These are phyloP conservation scores for Centrocercus urophasianus DNA, from an alignment of 2,113 vertebrate genomes.

Conservation along the genomic window DNA sequence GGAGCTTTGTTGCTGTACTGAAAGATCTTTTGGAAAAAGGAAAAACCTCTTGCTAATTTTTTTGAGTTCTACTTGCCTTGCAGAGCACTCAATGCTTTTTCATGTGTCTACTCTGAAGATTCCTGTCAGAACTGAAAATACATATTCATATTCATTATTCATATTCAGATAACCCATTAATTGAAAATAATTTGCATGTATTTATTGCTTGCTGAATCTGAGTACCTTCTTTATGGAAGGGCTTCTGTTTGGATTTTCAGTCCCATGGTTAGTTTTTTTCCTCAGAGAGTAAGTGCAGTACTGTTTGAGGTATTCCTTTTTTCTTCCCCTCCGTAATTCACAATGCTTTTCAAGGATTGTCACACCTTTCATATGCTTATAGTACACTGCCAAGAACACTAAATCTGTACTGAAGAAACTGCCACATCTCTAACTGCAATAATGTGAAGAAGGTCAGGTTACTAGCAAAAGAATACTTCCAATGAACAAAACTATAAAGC, in stretches of 20 bases:
- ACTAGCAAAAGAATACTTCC: not conserved
- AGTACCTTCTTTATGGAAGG: not conserved
- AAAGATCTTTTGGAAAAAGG: not conserved
- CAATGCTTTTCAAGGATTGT: not conserved
- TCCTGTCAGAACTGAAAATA: not conserved
- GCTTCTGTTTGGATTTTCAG: not conserved
- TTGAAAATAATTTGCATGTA: not conserved
- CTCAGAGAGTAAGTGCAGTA: not conserved
- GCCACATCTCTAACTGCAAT: not conserved
- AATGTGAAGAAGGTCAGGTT: not conserved
- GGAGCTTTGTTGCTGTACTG: not conserved
- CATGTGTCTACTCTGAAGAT: not conserved
- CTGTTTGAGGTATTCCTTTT: not conserved
- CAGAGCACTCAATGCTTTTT: not conserved
- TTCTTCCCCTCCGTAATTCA: not conserved
- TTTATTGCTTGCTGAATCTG: not conserved
- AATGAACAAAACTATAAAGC: not conserved
- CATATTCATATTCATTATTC: not conserved
- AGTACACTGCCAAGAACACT: not conserved
- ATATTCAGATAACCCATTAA: not conserved
- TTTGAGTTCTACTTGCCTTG: not conserved
- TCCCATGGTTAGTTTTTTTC: not conserved
- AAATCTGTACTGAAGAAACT: not conserved
- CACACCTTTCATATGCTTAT: not conserved
- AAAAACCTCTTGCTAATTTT: not conserved